These are phyloP conservation scores for Melanocharis versteri DNA, from an alignment of 2,113 vertebrate species.

Conservation along the genomic window DNA sequence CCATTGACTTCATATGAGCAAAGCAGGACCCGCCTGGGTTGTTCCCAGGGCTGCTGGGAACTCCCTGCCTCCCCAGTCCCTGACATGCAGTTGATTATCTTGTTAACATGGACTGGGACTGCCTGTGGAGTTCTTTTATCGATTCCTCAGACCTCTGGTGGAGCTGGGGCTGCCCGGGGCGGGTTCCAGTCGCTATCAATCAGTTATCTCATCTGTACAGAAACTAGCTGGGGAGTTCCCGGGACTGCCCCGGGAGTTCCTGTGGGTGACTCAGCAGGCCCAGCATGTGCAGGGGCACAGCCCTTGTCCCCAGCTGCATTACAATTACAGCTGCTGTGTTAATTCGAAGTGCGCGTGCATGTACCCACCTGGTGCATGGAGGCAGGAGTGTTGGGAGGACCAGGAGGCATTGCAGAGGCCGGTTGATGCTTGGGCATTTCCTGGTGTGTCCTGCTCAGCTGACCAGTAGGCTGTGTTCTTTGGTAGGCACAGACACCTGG, in stretches of 20 bases:
- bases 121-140: not conserved
- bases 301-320: not conserved
- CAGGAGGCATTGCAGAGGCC: not conserved
- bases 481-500: not conserved
- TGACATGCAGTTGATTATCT: not conserved
- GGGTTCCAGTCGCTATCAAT: not conserved
- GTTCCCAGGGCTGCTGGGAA: not conserved
- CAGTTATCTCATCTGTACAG: constrained; percentile 17
- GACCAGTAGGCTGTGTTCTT: not conserved
- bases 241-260: constrained; percentile 51
- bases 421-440: not conserved
- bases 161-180: not conserved
- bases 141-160: not conserved
- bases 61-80: not conserved
- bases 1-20: not conserved
- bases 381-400: not conserved
- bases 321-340: not conserved
- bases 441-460: not conserved
- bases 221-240: constrained; percentile 55
- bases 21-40: not conserved
- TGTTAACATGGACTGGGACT: not conserved
- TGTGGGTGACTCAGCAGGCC: not conserved
- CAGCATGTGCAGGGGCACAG: not conserved
- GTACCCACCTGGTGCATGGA: not conserved
- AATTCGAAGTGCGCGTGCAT: rapidly evolving